Base-by-base conservation (phyloP, 2,888 invertebrate species). In the Drosophila prostipennis region DNA sequence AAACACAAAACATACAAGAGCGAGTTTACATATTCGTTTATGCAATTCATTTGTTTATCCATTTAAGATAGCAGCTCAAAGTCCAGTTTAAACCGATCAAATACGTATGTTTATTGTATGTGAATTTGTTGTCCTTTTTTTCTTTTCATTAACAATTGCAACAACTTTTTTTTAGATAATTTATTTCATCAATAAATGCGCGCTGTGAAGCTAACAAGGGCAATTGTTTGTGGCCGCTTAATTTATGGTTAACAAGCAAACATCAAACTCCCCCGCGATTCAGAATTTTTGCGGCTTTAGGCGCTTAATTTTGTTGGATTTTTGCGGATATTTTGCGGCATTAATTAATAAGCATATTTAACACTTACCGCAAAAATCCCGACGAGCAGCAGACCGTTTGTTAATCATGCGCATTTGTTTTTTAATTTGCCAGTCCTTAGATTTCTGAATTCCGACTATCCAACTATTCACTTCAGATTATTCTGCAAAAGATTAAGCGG, bases 341-440 rank as follows among this genome's bases (percentile, higher is more conserved):
- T 53, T 59, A 52, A 71, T 71, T 72, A 63, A 68, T 82, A 64
- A 65, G 58, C 26, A 58, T 61, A 60, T 60, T 68, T 71, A 74
- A 79, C 69, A 86, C 80, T 80, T 76, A 86, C 80, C 80, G 73
- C 75, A 68, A 80, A 83, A 86, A 80, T 80, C 76, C 71, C 52
- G 65, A 49, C 63, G 61, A 29, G 63, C 61, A 72, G 64, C 69
- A 70, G 57, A 48, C 64, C 58, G 57, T 49, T 45, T 73, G 84
- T 83, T 86, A 80, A 80, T 76, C 80, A 86, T 80, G 56, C 78
- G 83, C 65, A 80, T 80, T 67, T 57, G 34, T 51, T 67, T 45
- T n/a, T 43, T 53, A 42, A 43, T 46, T 64, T 34, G 53, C 42
- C 43, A 36, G 23, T 42, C 36, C 54, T 49, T 55, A 48, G 40